These are phyloP conservation scores for Cyclargus thomasi DNA, from an alignment of 1,140 invertebrate species.

Conservation along the genomic window DNA sequence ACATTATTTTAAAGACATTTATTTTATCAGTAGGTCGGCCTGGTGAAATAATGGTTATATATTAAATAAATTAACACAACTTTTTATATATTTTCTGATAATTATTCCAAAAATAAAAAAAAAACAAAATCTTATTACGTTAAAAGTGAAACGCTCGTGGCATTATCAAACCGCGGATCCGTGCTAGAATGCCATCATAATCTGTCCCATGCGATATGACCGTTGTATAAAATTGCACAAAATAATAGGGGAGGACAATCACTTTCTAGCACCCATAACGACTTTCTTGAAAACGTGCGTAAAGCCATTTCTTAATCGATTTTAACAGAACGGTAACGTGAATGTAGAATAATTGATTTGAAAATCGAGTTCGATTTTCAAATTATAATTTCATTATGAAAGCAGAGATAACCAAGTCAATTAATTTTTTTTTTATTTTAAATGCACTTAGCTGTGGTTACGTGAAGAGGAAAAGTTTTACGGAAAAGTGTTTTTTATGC, in stretches of 20 bases:
- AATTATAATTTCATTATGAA: slow-evolving; percentile 47
- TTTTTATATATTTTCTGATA: too few relatives aligned
- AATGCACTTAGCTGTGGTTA: not conserved
- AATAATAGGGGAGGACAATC: slow-evolving; percentile 26
- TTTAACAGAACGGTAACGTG: slow-evolving; percentile 61
- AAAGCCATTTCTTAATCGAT: slow-evolving; percentile 64
- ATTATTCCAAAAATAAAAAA: too few relatives aligned
- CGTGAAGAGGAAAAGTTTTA: not conserved
- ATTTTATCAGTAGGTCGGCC: too few relatives aligned
- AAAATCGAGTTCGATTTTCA: slow-evolving; percentile 15
- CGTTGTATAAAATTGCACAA: slow-evolving; percentile 1
- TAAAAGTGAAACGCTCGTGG: not conserved
- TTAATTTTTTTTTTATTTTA: slow-evolving; percentile 15
- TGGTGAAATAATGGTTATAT: too few relatives aligned
- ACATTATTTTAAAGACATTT: too few relatives aligned
- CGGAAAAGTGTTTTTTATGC: not conserved
- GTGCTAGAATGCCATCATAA: slow-evolving; percentile 8
- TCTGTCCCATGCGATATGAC: slow-evolving; percentile 12
- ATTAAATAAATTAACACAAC: too few relatives aligned
- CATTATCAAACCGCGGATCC: not conserved
- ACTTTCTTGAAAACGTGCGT: slow-evolving; percentile 62
- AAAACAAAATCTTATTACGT: too few relatives aligned
- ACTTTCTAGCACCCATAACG: slow-evolving; percentile 51
- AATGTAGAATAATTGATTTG: slow-evolving; percentile 59
- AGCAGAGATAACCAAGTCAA: slow-evolving; percentile 43